Evolutionary conservation across 2,888 invertebrate genomes (phyloP).

Genomic region (Acronicta leporina): DNA sequence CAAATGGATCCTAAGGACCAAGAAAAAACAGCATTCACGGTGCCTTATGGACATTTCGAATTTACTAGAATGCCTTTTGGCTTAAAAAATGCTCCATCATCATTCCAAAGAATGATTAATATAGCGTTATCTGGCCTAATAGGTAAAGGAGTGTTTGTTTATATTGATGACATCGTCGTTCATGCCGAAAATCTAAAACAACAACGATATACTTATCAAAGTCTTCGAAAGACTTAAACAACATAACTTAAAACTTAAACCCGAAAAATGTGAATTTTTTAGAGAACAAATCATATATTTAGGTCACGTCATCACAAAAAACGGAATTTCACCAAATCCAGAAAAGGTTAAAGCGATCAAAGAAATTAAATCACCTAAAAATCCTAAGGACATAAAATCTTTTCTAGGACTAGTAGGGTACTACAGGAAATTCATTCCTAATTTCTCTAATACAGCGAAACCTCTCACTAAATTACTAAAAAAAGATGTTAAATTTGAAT

Average conservation of each 20-base stretch:
- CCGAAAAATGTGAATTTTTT: constrained; percentile 22
- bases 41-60: constrained; percentile 9
- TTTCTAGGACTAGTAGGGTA: background rate
- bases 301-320: constrained; percentile 19
- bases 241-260: constrained; percentile 14
- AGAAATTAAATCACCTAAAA: constrained; percentile 13
- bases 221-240: constrained; percentile 12
- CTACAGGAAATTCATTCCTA: no score
- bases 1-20: constrained; percentile 4
- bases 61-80: no score
- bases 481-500: constrained; percentile 3
- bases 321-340: constrained; percentile 17
- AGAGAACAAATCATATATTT: constrained; percentile 11
- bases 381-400: constrained; percentile 15
- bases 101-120: constrained; percentile 6
- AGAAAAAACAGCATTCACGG: constrained; percentile 17
- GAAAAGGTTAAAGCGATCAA: constrained; percentile 19
- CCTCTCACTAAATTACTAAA: constrained; percentile 1
- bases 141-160: constrained; percentile 1
- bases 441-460: constrained; percentile 7
- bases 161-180: constrained; percentile 15
- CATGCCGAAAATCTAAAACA: constrained; percentile 12
- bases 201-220: background rate
- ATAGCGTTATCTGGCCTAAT: constrained; percentile 4
- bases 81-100: no score